Conservation (phyloP, 2,797 vertebrate genomes). For the Hippopotamyrus pictus region DNA sequence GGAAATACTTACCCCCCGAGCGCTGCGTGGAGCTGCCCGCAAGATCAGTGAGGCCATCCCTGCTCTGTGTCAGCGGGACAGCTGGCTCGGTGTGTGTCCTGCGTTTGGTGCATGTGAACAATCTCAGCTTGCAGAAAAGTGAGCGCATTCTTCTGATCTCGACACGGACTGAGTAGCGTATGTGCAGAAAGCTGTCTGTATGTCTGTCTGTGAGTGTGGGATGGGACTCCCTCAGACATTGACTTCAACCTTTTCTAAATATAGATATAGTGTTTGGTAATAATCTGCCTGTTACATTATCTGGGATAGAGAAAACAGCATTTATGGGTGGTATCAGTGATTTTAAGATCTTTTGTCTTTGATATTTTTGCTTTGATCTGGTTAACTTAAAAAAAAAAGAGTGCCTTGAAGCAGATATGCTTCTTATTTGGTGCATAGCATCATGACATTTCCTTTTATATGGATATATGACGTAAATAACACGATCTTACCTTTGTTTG, state of each 20-base stretch:
- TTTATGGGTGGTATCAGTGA: not conserved
- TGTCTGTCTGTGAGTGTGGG: conserved; percentile 9
- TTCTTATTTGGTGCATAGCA: not conserved
- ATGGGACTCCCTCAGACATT: conserved; percentile 39
- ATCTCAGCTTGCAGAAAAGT: not conserved
- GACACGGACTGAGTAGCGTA: not conserved
- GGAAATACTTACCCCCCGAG: conserved; percentile 1
- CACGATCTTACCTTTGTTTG: not conserved
- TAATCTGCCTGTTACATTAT: conserved; percentile 45
- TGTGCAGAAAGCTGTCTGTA: conserved; percentile 29
- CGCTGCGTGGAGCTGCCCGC: not conserved
- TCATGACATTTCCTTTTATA: not conserved
- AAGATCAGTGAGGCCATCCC: not conserved
- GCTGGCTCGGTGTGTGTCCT: not conserved
- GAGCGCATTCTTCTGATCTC: not conserved
- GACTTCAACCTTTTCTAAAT: conserved; percentile 43
- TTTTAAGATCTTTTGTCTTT: not conserved
- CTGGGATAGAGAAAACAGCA: conserved; percentile 39
- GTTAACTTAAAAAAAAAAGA: not conserved
- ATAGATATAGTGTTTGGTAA: conserved; percentile 40
- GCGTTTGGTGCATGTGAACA: not conserved
- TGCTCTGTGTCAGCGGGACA: not conserved
- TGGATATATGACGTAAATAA: not conserved
- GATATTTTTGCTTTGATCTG: not conserved
- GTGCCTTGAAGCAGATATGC: not conserved